phyloP scores from a whole-genome alignment of 2,113 vertebrate genomes.

The Ginglymostoma cirratum region DNA sequence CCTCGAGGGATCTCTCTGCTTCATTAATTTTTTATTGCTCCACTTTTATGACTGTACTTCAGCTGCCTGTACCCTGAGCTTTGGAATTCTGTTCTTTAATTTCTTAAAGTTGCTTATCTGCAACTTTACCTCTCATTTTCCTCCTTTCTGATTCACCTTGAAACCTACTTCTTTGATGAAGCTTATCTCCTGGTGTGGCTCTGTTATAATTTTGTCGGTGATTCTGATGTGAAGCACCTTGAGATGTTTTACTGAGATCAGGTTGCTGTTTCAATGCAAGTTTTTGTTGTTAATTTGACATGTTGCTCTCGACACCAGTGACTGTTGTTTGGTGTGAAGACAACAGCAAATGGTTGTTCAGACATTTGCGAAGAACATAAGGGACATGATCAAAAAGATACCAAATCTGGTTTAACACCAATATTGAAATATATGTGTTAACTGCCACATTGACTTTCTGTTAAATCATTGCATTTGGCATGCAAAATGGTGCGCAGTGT shows the following conservation, averaged over 20 bases:
- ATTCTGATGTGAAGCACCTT: background rate
- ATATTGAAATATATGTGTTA: background rate
- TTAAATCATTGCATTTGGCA: background rate
- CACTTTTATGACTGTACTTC: background rate
- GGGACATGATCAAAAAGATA: background rate
- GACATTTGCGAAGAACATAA: background rate
- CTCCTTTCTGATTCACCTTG: no score
- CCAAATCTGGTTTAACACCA: background rate
- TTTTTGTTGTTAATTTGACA: background rate
- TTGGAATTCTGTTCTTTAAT: background rate
- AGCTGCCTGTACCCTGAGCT: background rate
- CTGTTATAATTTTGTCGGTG: no score
- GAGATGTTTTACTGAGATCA: background rate
- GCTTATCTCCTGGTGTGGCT: no score
- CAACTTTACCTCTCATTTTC: no score
- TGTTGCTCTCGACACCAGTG: background rate
- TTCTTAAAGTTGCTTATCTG: no score
- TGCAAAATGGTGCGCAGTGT: background rate
- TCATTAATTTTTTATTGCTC: background rate
- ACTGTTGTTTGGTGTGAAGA: background rate
- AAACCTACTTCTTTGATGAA: no score
- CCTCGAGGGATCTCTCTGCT: no score
- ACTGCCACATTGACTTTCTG: background rate
- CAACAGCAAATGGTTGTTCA: background rate
- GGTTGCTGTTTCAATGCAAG: background rate